Evolutionary conservation across 2,888 invertebrate species (phyloP), one percentile per base, ranked within the genome.

Genomic region (Neria commutata): DNA sequence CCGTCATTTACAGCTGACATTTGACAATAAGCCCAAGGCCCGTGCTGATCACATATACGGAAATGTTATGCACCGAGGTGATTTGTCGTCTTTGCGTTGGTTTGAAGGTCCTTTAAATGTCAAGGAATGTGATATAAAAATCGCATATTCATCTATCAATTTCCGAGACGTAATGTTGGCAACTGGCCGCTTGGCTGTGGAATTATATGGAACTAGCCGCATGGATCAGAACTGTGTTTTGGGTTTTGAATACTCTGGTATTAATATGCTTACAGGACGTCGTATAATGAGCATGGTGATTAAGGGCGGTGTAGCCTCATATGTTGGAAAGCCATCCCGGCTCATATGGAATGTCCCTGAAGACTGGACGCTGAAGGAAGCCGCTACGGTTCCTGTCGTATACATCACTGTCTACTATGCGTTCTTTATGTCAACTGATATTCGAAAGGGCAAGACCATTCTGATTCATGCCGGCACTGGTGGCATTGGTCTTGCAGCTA

Each of bases 111-210:
- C 85, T 0, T 70, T 85, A 23, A 17, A 64, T 3, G 62, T 65
- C 0, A 33, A 94, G 77, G 88, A 90, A 1, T 83, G 84, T 0
- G 71, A 84, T 3, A 64, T 78, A 1, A 77, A 85, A 60, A 60
- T 80, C 3, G 83, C 86, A 1, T 94, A 91, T 75, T 83, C 93
- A 0, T 87, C 95, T 0, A 79, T 98, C 14, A 98, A 98, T 83
- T 98, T 97, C 87, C 89, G 94, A 73, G 98, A 98, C 79, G 85
- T 98, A 0, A 97, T 98, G 98, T 84, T 94, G 1, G 94, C 96
- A 0, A 93, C 93, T 1, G 97, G 95, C 1, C 94, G 94, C 73
- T 86, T 98, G 5, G 89, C 91, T 6, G 87, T 88, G 0, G 96
- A 97, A 76, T 87, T 92, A 1, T 87, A 93, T 1, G 91, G 91